Evolutionary conservation across 2,797 vertebrate species (phyloP).

Genomic region (Botia almorhae): DNA sequence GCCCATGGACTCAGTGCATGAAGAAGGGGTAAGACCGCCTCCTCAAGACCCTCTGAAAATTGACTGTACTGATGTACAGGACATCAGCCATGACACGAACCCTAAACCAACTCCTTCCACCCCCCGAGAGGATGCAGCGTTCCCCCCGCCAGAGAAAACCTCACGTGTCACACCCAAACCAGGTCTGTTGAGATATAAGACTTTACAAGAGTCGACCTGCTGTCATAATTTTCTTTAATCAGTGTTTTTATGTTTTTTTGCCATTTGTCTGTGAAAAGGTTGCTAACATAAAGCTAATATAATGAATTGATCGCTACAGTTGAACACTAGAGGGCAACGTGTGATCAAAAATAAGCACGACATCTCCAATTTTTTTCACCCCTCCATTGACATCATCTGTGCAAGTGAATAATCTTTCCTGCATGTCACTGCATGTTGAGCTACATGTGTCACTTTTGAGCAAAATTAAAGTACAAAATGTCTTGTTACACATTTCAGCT

Average conservation of each 20-base stretch:
- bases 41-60: constrained; percentile 67
- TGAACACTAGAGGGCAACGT: constrained; percentile 71
- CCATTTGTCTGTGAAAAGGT: too few species aligned
- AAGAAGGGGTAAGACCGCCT: constrained; percentile 65
- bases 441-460: too few species aligned
- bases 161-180: constrained; percentile 76
- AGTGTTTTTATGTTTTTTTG: too few species aligned
- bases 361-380: not conserved
- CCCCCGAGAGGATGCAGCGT: constrained; percentile 58
- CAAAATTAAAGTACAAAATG: not conserved
- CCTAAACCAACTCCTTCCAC: constrained; percentile 55
- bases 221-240: too few species aligned
- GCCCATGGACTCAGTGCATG: constrained; percentile 87
- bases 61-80: constrained; percentile 73
- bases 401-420: too few species aligned
- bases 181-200: constrained; percentile 70
- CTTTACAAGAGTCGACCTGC: not conserved
- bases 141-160: constrained; percentile 60
- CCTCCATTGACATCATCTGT: not conserved
- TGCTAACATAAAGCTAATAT: too few species aligned
- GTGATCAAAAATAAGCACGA: constrained; percentile 41
- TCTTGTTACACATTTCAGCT: not conserved
- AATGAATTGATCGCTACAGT: too few species aligned
- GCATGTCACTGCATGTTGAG: too few species aligned
- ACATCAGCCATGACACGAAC: constrained; percentile 63